phyloP scores from a whole-genome alignment of 2,113 vertebrate genomes.

The Accipiter cooperii region DNA sequence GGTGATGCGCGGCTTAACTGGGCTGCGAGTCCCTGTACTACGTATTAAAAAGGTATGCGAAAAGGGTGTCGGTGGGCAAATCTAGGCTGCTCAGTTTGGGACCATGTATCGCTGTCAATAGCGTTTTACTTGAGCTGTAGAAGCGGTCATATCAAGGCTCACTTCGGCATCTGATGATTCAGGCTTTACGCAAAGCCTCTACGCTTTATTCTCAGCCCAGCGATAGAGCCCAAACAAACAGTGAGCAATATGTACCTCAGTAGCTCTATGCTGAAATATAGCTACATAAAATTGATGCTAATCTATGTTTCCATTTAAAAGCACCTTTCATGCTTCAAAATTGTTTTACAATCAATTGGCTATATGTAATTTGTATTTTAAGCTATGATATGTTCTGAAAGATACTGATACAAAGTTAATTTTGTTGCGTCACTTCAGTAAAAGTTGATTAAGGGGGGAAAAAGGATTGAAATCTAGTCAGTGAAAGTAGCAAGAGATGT shows the following conservation, averaged over 20 bases:
- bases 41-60: not conserved
- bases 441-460: not conserved
- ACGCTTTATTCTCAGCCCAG: not conserved
- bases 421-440: not conserved
- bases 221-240: not conserved
- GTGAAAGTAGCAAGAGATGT: not conserved
- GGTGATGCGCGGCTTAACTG: not conserved
- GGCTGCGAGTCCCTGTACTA: not conserved
- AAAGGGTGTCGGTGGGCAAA: not conserved
- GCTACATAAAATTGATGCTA: not conserved
- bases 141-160: not conserved
- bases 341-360: not conserved
- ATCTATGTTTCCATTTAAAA: not conserved
- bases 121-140: not conserved
- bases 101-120: not conserved
- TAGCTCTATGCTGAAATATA: not conserved
- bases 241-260: not conserved
- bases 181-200: not conserved
- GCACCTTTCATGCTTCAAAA: not conserved
- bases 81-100: not conserved
- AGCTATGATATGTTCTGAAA: not conserved
- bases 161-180: not conserved
- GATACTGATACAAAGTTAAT: not conserved
- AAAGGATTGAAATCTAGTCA: not conserved
- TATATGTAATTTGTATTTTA: not conserved